Evolutionary conservation across 2,888 invertebrate species (phyloP).

Genomic region (Cephus nigrinus): DNA sequence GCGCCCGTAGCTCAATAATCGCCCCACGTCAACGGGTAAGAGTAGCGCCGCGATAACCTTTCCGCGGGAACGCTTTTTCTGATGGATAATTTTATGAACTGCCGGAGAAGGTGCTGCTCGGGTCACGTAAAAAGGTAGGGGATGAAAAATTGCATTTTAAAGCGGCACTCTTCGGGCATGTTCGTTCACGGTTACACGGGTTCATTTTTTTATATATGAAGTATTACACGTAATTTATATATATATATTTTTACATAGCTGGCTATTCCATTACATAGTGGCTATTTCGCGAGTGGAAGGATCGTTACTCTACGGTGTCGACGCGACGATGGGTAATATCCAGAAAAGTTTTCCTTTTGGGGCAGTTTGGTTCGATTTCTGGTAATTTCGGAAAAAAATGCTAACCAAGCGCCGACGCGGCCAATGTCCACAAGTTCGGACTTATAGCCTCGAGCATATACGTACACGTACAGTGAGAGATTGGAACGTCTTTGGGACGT

Average conservation of each 20-base stretch:
- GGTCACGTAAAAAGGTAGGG: neutral
- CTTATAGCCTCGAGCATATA: neutral
- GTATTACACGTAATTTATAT: neutral
- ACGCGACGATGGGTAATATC: neutral
- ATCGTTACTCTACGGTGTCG: neutral
- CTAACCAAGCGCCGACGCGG: neutral
- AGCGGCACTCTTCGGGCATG: conserved; percentile 22
- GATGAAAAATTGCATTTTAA: conserved; percentile 49
- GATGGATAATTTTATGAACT: neutral
- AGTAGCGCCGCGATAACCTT: neutral
- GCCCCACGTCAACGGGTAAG: neutral
- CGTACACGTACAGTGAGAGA: neutral
- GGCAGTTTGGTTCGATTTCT: neutral
- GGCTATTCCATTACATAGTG: neutral
- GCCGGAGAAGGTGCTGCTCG: neutral
- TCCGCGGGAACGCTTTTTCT: neutral
- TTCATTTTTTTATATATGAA: neutral
- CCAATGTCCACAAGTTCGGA: neutral
- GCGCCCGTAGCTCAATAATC: neutral
- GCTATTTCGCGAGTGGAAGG: neutral
- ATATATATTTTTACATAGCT: neutral
- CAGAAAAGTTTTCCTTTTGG: neutral
- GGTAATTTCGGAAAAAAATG: neutral
- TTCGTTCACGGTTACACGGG: neutral
- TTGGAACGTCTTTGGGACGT: neutral